These are phyloP conservation scores for Colossoma macropomum DNA, from an alignment of 2,113 vertebrate genomes.

Conservation along the genomic window DNA sequence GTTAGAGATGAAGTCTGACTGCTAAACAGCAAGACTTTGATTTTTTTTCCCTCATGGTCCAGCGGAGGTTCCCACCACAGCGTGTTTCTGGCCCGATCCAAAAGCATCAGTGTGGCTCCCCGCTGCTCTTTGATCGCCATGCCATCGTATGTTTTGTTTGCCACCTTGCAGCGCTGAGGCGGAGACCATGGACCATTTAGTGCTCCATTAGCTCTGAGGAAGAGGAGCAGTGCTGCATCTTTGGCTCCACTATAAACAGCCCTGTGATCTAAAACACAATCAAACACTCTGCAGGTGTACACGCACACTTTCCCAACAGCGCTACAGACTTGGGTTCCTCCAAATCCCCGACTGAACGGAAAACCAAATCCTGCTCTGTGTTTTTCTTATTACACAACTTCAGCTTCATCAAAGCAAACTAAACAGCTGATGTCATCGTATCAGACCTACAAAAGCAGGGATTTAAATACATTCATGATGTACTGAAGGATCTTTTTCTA, in stretches of 20 bases:
- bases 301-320: constrained; percentile 32
- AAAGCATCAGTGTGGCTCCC: constrained; percentile 51
- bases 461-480: constrained; percentile 42
- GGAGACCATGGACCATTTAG: constrained; percentile 47
- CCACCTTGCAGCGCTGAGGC: constrained; percentile 57
- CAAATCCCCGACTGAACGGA: constrained; percentile 44
- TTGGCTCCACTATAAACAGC: constrained; percentile 55
- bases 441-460: constrained; percentile 18
- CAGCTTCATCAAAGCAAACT: constrained; percentile 41
- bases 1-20: no score
- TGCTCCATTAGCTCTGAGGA: constrained; percentile 47
- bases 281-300: constrained; percentile 59
- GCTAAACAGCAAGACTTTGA: background rate
- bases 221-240: constrained; percentile 39
- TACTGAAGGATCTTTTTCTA: constrained; percentile 69
- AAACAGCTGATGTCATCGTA: constrained; percentile 35
- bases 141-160: constrained; percentile 56
- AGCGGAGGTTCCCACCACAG: constrained; percentile 50
- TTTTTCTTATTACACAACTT: constrained; percentile 53
- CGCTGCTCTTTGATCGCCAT: constrained; percentile 51
- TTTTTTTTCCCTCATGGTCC: constrained; percentile 40
- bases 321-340: constrained; percentile 1
- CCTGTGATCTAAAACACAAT: constrained; percentile 43
- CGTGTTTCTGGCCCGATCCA: constrained; percentile 38
- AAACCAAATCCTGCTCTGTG: constrained; percentile 44